Evolutionary conservation across 2,113 vertebrate genomes (phyloP), one percentile per base, ranked within the genome.

Genomic region (Paratilapia polleni): DNA sequence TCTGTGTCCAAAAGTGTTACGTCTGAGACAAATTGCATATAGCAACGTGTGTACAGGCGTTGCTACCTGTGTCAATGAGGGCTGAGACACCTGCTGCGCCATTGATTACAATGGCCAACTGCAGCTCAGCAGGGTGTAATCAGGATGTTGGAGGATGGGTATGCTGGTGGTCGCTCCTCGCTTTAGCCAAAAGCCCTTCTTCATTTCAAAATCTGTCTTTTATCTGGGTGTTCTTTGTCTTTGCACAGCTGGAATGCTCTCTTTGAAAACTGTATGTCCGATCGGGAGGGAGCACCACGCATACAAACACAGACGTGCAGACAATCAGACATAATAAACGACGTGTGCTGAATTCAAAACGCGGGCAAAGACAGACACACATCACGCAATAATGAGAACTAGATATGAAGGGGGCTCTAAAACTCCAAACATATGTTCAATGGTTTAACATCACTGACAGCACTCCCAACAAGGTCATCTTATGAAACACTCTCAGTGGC

Each of bases 51-150:
- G 52, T 31, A 43, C 78, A 79, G 64, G 76, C 31, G 15, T 62
- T 60, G 68, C 66, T 78, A 87, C 78, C 70, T 78, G 89, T 92
- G 92, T 92, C 81, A 91, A 81, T 74, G 74, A 85, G 92, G 94
- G 88, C 87, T 87, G 75, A 89, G 86, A 83, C 87, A 92, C 91
- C 93, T 93, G 94, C 88, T 89, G 93, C 75, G 89, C 88, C 81
- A 81, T 84, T 92, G 93, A 95, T 95, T 94, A 84, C 76, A 80
- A 87, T 26, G 78, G 93, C 89, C 91, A 83, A 87, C 81, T 19
- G 86, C 73, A 63, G 79, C 91, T 83, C 84, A 81, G 89, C 68
- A n/a, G 86, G 86, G 81, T 15, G 74, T 66, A 84, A 84, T 85
- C 84, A 86, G 84, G 31, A 54, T 8, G 5, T 82, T 17, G 52